These are phyloP conservation scores for Crossocerus cetratus DNA, from an alignment of 2,888 invertebrate species.

Conservation along the genomic window DNA sequence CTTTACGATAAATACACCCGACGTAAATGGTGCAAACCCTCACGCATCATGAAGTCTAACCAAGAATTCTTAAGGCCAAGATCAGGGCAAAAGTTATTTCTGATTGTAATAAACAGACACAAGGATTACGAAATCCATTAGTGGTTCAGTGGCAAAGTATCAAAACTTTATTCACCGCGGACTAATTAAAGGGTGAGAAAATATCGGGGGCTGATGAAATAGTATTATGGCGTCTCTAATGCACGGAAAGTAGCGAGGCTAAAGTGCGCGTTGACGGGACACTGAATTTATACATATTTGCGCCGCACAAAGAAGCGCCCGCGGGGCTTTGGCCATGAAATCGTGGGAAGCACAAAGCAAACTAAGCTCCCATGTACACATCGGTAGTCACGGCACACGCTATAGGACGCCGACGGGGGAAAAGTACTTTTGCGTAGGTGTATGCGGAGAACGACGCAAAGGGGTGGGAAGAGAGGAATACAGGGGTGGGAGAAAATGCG, in stretches of 20 bases:
- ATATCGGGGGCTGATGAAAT: slow-evolving; percentile 4
- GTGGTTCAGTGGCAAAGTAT: not conserved
- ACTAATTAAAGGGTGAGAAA: slow-evolving; percentile 17
- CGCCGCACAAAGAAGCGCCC: not conserved
- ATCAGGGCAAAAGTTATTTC: too few relatives aligned
- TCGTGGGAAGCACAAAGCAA: too few relatives aligned
- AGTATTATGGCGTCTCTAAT: slow-evolving; percentile 13
- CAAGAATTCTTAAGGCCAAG: too few relatives aligned
- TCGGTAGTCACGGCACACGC: too few relatives aligned
- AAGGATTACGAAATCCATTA: too few relatives aligned
- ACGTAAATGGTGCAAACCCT: not conserved
- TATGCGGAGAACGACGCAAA: not conserved
- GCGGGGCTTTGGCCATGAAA: not conserved
- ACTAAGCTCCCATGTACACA: too few relatives aligned
- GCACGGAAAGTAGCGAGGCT: slow-evolving; percentile 1
- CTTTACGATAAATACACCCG: not conserved
- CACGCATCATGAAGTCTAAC: too few relatives aligned
- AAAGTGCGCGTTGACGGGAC: slow-evolving; percentile 14
- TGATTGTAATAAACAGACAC: too few relatives aligned
- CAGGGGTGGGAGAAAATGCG: not conserved
- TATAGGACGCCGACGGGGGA: too few relatives aligned
- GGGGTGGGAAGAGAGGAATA: not conserved
- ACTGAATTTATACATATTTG: slow-evolving; percentile 7
- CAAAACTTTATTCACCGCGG: slow-evolving; percentile 2
- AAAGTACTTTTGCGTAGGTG: too few relatives aligned